Conservation (phyloP, 1,140 invertebrate species). For the Nymphalis io region DNA sequence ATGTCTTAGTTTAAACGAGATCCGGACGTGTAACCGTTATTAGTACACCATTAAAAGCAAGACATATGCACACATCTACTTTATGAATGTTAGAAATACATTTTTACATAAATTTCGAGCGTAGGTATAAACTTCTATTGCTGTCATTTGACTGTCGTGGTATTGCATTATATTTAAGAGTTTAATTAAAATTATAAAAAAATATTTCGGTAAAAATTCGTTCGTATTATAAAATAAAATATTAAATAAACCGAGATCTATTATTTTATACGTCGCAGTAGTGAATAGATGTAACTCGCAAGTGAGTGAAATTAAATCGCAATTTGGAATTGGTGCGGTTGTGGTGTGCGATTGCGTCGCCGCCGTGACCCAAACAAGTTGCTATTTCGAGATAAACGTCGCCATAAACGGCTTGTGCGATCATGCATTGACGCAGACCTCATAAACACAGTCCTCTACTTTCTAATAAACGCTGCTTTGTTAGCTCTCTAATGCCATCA, state of each 20-base stretch:
- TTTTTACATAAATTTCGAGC: background rate
- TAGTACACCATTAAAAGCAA: constrained; percentile 1
- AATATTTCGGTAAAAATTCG: background rate
- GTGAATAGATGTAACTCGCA: background rate
- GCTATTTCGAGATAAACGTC: constrained; percentile 77
- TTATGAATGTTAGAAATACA: background rate
- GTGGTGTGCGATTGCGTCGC: constrained; percentile 70
- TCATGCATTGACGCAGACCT: constrained; percentile 47
- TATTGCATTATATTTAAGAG: background rate
- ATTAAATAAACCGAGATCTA: too few species aligned
- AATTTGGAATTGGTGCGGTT: constrained; percentile 65
- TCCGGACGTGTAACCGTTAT: constrained; percentile 22
- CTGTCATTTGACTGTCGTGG: background rate
- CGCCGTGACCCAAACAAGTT: constrained; percentile 71
- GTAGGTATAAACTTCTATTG: background rate
- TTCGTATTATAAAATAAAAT: too few species aligned
- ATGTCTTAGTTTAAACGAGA: constrained; percentile 13
- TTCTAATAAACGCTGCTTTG: constrained; percentile 60
- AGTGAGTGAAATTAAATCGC: constrained; percentile 27
- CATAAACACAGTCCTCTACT: constrained; percentile 45
- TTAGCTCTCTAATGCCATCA: constrained; percentile 21
- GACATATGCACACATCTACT: background rate
- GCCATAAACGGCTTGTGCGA: constrained; percentile 70
- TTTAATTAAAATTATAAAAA: background rate
- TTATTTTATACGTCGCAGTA: background rate